Evolutionary conservation across 2,113 vertebrate genomes (phyloP), one percentile per base, ranked within the genome.

Genomic region (Eretmochelys imbricata): DNA sequence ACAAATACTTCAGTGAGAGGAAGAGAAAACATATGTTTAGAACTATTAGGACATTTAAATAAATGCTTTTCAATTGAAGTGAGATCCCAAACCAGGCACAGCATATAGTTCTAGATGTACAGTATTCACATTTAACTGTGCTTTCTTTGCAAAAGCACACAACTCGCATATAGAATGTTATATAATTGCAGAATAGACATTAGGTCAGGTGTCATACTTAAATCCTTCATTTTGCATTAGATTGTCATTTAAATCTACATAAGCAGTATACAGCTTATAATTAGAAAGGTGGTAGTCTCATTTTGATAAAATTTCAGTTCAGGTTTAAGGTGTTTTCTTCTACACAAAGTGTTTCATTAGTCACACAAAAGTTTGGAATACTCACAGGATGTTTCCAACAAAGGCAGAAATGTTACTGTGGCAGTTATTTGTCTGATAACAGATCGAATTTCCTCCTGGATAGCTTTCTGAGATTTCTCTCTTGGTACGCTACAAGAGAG

Each of bases 361-460:
- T 35, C 31, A n/a, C 42, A 48, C 42, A 50, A 54, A 82, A 22
- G 20, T 85, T 22, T 3, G 1, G 38, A 86, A 84, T 95, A 99
- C 99, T 99, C 95, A 99, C 99, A 99, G 42, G 99, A 98, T 19
- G 98, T 98, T 97, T 99, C 99, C 90, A 99, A 82, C 62, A 99
- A 97, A 1, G 99, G 99, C 96, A 99, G 97, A 96, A 99, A 99
- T 14, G 99, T 99, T 53, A 99, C 99, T 0, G 99, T 99, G 87
- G 99, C 99, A 25, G 99, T 99, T 90, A 99, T 98, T 96, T 99
- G 99, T 85, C 99, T 98, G 95, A 99, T 99, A 72, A 99, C 99
- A 0, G 99, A 99, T 87, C 99, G 99, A 90, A 99, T 99, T 98
- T 99, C 99, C 95, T 99, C 99, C 96, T 99, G 99, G 87, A 99